These are phyloP conservation scores for Coranthus polyacanthus DNA, from an alignment of 2,797 vertebrate species.

Conservation along the genomic window DNA sequence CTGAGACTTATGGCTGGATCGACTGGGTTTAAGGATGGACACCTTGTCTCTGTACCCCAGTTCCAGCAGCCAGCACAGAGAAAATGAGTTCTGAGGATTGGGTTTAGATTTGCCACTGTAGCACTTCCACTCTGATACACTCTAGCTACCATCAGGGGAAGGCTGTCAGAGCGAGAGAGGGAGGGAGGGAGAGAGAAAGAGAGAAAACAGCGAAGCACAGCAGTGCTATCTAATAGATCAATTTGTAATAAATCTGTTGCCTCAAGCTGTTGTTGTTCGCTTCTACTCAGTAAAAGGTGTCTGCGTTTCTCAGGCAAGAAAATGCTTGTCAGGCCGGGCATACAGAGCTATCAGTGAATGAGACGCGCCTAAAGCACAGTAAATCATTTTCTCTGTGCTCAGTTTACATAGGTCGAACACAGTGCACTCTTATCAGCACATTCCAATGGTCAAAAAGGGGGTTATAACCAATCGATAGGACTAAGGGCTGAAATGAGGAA, in stretches of 20 bases:
- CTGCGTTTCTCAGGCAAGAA: constrained; percentile 83
- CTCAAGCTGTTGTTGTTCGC: constrained; percentile 87
- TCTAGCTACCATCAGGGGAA: constrained; percentile 76
- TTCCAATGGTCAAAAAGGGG: constrained; percentile 60
- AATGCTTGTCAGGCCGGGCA: constrained; percentile 80
- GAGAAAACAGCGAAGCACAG: constrained; percentile 82
- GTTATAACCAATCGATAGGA: constrained; percentile 68
- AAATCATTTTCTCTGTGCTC: constrained; percentile 76
- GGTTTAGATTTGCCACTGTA: constrained; percentile 84
- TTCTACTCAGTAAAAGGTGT: constrained; percentile 85
- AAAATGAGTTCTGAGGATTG: constrained; percentile 83
- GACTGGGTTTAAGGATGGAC: constrained; percentile 75
- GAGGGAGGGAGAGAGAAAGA: constrained; percentile 33
- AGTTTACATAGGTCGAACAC: constrained; percentile 74
- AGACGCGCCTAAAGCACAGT: constrained; percentile 74
- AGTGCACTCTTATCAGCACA: constrained; percentile 56
- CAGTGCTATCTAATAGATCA: constrained; percentile 89
- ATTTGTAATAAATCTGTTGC: constrained; percentile 91
- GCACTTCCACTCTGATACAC: constrained; percentile 82
- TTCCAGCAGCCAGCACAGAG: constrained; percentile 67
- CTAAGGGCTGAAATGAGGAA: constrained; percentile 71
- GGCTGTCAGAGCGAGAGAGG: constrained; percentile 71
- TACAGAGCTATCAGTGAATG: constrained; percentile 82
- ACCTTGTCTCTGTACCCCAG: constrained; percentile 64
- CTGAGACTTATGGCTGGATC: constrained; percentile 59